These are phyloP conservation scores for Acromyrmex echinatior DNA, from an alignment of 1,140 invertebrate genomes.

Conservation along the genomic window DNA sequence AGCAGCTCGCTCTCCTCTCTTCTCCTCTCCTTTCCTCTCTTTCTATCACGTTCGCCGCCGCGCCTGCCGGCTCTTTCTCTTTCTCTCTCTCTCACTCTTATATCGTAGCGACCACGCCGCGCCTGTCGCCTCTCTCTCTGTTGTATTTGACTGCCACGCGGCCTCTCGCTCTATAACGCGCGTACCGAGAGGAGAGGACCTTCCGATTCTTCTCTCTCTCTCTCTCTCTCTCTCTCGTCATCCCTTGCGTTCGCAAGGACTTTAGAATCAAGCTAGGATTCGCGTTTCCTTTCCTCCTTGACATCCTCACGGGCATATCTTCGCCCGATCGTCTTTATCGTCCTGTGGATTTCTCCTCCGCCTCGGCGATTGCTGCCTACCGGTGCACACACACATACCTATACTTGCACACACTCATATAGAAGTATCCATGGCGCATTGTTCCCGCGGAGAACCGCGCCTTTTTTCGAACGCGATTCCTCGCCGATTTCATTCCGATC, in stretches of 20 bases:
- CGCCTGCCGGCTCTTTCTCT: not conserved
- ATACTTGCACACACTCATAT: not conserved
- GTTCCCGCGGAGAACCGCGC: conserved; percentile 57
- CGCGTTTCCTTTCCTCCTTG: conserved; percentile 3
- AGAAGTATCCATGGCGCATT: conserved; percentile 64
- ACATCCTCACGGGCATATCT: not conserved
- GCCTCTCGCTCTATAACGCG: conserved; percentile 34
- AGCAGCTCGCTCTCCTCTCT: not conserved
- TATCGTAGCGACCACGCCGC: conserved; percentile 30
- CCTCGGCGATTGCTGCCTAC: conserved; percentile 37
- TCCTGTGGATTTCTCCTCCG: conserved; percentile 28
- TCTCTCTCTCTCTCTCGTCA: conserved; percentile 26
- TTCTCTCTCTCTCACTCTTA: no score
- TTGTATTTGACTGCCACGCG: conserved; percentile 38
- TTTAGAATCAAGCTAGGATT: not conserved
- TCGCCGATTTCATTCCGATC: conserved; percentile 84
- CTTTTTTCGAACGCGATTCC: conserved; percentile 76
- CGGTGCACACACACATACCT: not conserved
- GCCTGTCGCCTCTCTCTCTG: conserved; percentile 50
- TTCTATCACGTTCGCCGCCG: not conserved
- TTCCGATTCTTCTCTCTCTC: not conserved
- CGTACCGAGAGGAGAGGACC: conserved; percentile 23
- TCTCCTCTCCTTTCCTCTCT: not conserved
- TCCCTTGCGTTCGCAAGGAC: conserved; percentile 52
- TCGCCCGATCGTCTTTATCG: conserved; percentile 42